Evolutionary conservation across 2,113 vertebrate species (phyloP), one percentile per base, ranked within the genome.

Genomic region (Eubucco bourcierii): DNA sequence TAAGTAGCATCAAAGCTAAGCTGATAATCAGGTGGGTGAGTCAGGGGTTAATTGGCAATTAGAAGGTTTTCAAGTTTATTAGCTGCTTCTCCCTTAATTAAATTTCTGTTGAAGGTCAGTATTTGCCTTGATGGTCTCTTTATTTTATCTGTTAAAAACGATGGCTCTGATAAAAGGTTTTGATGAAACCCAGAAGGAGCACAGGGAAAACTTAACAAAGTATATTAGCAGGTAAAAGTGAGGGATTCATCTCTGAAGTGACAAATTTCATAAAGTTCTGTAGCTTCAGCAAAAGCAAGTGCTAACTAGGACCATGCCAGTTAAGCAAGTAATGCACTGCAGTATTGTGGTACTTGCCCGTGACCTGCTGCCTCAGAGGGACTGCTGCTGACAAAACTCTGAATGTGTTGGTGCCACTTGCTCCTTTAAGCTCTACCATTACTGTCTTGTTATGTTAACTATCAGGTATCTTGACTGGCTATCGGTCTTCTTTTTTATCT

Each of bases 21-120:
- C 15, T 79, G 81, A 87, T 87, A 87, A 91, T 89, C 60, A 39
- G 29, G 15, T 25, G 64, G 84, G 59, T 94, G 63, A 91, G 46
- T 79, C 59, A 70, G 87, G 68, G 84, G 82, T 93, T 94, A 87
- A 87, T 94, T 53, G 81, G 70, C 50, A 85, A 95, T 94, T 88
- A 95, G 29, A 73, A 60, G 44, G 7, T 61, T 86, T 95, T 91
- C 66, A 44, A 56, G 84, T 88, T 88, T 95, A 78, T 87, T 85
- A 70, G 15, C 67, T 84, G 29, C 34, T 90, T 88, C 80, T 91
- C 41, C n/a, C 15, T 60, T 81, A 90, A 96, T 66, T 91, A 60
- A 65, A 72, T 93, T 94, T 95, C 53, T 41, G 27, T 82, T 89
- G 86, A 92, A 61, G 52, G 74, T 74, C 59, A 93, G 64, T 8